These are phyloP conservation scores for Drosophila erecta DNA, from an alignment of 1,140 invertebrate species.

Conservation along the genomic window DNA sequence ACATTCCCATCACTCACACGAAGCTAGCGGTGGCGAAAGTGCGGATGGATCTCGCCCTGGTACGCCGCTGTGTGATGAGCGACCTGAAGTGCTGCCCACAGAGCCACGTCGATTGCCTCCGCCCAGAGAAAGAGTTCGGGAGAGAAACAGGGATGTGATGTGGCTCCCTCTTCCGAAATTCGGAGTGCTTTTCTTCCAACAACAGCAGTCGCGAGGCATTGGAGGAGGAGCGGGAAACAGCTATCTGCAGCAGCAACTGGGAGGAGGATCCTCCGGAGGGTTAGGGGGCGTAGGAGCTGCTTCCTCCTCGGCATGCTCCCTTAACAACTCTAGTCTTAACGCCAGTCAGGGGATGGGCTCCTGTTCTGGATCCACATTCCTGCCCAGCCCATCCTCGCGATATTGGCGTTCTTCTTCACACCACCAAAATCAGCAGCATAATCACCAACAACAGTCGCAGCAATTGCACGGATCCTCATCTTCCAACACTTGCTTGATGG, in stretches of 20 bases:
- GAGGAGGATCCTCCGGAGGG: slow-evolving; percentile 1
- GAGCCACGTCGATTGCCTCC: slow-evolving; percentile 91
- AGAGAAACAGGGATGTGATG: slow-evolving; percentile 89
- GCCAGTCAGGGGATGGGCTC: slow-evolving; percentile 38
- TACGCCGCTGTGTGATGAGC: slow-evolving; percentile 93
- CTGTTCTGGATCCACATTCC: slow-evolving; percentile 53
- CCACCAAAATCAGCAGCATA: slow-evolving; percentile 74
- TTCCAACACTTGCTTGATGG: slow-evolving; percentile 60
- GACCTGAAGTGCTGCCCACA: slow-evolving; percentile 90
- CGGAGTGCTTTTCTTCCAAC: slow-evolving; percentile 89
- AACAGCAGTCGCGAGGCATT: slow-evolving; percentile 21
- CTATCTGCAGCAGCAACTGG: slow-evolving; percentile 47
- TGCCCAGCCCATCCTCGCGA: slow-evolving; percentile 72
- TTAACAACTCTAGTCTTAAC: slow-evolving; percentile 83
- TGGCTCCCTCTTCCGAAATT: slow-evolving; percentile 94
- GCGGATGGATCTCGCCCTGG: slow-evolving; percentile 89
- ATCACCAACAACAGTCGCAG: slow-evolving; percentile 60
- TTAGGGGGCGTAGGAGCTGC: slow-evolving; percentile 1
- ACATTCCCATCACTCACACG: slow-evolving; percentile 85
- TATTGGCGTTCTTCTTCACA: slow-evolving; percentile 79
- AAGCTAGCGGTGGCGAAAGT: slow-evolving; percentile 83
- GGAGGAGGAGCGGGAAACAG: slow-evolving; percentile 14
- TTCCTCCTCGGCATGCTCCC: slow-evolving; percentile 29
- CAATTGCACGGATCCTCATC: slow-evolving; percentile 39
- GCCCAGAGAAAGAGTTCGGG: slow-evolving; percentile 85